A percentile compares a stretch with the other conserved stretches of the same genome.
Conservation (phyloP, 2,888 invertebrate species). For the Calameuta pallipes region DNA sequence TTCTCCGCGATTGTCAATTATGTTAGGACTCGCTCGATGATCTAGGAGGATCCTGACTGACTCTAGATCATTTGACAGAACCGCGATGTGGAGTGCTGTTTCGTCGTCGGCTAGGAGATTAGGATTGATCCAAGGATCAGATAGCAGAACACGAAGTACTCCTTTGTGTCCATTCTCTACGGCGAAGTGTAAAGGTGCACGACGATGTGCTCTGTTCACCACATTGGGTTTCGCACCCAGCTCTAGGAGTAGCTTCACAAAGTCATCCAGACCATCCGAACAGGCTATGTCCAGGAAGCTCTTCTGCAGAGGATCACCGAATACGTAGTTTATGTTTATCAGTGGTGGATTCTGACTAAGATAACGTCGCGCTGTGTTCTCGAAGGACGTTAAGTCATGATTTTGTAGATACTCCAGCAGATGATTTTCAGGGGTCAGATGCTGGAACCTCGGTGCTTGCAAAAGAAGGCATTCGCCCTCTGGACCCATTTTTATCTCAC, state of each 20-base stretch:
- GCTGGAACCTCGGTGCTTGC: not conserved
- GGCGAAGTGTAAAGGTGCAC: slow-evolving; percentile 77
- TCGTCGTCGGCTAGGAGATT: slow-evolving; percentile 52
- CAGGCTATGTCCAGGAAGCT: slow-evolving; percentile 73
- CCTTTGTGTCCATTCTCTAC: slow-evolving; percentile 66
- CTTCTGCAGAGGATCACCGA: slow-evolving; percentile 71
- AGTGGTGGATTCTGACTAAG: slow-evolving; percentile 23
- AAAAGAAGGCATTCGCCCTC: not conserved
- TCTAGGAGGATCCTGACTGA: slow-evolving; percentile 71
- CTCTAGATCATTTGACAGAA: slow-evolving; percentile 65
- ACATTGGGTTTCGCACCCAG: slow-evolving; percentile 73
- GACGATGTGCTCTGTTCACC: slow-evolving; percentile 70
- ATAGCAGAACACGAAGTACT: slow-evolving; percentile 48
- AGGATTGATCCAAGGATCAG: slow-evolving; percentile 48
- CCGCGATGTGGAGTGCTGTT: slow-evolving; percentile 61
- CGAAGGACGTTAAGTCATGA: slow-evolving; percentile 30
- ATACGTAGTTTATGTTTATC: slow-evolving; percentile 70
- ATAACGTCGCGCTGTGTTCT: slow-evolving; percentile 33
- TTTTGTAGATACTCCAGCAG: not conserved
- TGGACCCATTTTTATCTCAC: not conserved
- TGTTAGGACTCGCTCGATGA: slow-evolving; percentile 70
- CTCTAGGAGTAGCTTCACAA: slow-evolving; percentile 71
- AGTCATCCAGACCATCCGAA: slow-evolving; percentile 68
- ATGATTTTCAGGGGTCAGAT: not conserved
- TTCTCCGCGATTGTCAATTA: slow-evolving; percentile 69